Percentiles rank a stretch among this genome's conserved stretches.
Conservation (phyloP, 2,888 invertebrate species). For the Spatulosminthurus flaviceps region DNA sequence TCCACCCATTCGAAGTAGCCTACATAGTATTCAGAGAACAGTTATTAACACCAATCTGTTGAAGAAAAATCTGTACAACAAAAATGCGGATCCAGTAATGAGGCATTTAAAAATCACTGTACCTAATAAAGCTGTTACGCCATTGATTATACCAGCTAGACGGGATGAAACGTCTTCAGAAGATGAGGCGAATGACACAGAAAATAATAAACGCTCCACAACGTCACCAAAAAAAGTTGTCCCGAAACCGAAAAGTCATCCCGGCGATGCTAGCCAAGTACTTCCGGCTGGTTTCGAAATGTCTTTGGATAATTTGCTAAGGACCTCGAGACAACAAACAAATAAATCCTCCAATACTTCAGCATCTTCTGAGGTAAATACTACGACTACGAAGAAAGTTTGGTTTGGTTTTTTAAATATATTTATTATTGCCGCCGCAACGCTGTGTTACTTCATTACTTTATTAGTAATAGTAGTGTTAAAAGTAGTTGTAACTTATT, state of each 20-base stretch:
- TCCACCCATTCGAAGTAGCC: neutral
- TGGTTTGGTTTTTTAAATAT: neutral
- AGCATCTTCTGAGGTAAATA: neutral
- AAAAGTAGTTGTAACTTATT: too few species aligned
- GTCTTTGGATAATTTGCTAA: constrained; percentile 35
- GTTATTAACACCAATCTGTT: constrained; percentile 34
- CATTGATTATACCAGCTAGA: constrained; percentile 36
- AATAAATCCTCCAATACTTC: neutral
- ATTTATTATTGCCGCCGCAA: too few species aligned
- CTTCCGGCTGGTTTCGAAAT: constrained; percentile 37
- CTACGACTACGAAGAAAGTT: neutral
- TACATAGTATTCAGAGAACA: constrained; percentile 40
- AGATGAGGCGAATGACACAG: constrained; percentile 6
- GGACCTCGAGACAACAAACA: constrained; percentile 31
- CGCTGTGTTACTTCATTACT: too few species aligned
- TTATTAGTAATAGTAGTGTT: too few species aligned
- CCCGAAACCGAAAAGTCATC: neutral
- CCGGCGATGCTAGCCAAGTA: neutral
- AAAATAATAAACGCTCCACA: neutral
- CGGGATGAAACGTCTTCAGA: constrained; percentile 45
- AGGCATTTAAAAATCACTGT: constrained; percentile 39
- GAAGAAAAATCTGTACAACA: constrained; percentile 39
- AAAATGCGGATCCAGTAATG: constrained; percentile 35
- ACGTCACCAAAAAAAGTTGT: too few species aligned
- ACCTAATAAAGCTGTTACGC: constrained; percentile 29